phyloP scores from a whole-genome alignment of 2,797 vertebrate species.

The Acipenser transmontanus region DNA sequence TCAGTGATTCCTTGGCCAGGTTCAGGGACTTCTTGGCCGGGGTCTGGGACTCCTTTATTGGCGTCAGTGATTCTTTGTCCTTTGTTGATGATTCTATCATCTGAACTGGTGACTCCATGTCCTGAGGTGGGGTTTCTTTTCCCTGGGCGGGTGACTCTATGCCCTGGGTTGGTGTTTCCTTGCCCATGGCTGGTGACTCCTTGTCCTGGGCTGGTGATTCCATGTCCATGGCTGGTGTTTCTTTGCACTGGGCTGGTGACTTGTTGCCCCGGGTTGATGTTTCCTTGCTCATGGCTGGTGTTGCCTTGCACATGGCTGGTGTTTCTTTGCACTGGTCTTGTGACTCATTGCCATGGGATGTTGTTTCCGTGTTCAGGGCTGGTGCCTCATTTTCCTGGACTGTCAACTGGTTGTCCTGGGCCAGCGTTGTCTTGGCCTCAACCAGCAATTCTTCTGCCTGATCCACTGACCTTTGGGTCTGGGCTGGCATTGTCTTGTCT shows the following conservation, averaged over 20 bases:
- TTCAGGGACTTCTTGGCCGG: constrained; percentile 10
- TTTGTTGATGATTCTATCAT: constrained; percentile 13
- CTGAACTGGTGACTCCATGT: constrained; percentile 18
- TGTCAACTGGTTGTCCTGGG: constrained; percentile 20
- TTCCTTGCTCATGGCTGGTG: constrained; percentile 22
- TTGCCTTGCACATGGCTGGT: constrained; percentile 16
- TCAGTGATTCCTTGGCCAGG: constrained; percentile 7
- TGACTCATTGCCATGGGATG: constrained; percentile 31
- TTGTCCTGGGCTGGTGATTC: constrained; percentile 15
- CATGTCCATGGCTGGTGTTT: background rate
- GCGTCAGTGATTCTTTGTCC: constrained; percentile 11
- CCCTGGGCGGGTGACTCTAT: constrained; percentile 26
- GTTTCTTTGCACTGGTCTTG: constrained; percentile 19
- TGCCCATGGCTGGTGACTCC: constrained; percentile 16
- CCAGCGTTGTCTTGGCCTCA: constrained; percentile 15
- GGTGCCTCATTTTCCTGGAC: constrained; percentile 12
- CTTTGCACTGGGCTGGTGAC: constrained; percentile 4
- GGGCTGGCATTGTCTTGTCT: constrained; percentile 11
- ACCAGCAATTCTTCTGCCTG: constrained; percentile 8
- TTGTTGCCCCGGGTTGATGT: constrained; percentile 8
- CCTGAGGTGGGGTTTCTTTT: constrained; percentile 17
- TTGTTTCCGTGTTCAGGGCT: constrained; percentile 15
- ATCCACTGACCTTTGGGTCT: constrained; percentile 11
- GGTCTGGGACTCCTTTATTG: constrained; percentile 5
- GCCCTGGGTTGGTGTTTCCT: constrained; percentile 14